Evolutionary conservation across 2,797 vertebrate species (phyloP).

Genomic region (Danio jaintianensis): DNA sequence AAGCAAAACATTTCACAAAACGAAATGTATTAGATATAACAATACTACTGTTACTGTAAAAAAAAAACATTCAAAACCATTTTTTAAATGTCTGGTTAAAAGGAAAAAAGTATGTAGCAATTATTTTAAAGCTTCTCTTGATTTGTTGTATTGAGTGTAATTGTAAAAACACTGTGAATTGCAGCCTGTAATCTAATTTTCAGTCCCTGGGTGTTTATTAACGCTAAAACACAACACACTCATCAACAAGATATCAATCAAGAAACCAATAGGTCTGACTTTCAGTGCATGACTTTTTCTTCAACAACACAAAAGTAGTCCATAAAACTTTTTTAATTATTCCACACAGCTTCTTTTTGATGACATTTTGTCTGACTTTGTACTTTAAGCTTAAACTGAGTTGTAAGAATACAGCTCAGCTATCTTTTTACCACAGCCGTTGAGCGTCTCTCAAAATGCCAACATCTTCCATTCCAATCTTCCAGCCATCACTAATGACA

Average conservation of each 20-base stretch:
- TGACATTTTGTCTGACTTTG: conserved; percentile 17
- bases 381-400: conserved; percentile 40
- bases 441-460: conserved; percentile 32
- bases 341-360: neutral
- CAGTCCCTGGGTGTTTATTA: neutral
- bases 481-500: conserved; percentile 54
- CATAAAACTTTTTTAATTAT: conserved; percentile 6
- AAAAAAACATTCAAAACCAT: neutral
- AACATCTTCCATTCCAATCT: conserved; percentile 46
- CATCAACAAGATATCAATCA: neutral
- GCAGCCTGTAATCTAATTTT: neutral
- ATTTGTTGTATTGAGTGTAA: neutral
- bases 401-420: conserved; percentile 22
- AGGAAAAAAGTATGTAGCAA: neutral
- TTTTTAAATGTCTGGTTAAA: neutral
- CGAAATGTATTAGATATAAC: neutral
- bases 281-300: neutral
- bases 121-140: neutral
- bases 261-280: conserved; percentile 10
- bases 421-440: conserved; percentile 52
- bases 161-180: neutral
- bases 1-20: no score
- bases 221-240: neutral
- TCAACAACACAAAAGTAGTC: neutral
- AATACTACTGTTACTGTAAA: neutral